phyloP scores from a whole-genome alignment of 2,888 invertebrate genomes.

The Apamea crenata region DNA sequence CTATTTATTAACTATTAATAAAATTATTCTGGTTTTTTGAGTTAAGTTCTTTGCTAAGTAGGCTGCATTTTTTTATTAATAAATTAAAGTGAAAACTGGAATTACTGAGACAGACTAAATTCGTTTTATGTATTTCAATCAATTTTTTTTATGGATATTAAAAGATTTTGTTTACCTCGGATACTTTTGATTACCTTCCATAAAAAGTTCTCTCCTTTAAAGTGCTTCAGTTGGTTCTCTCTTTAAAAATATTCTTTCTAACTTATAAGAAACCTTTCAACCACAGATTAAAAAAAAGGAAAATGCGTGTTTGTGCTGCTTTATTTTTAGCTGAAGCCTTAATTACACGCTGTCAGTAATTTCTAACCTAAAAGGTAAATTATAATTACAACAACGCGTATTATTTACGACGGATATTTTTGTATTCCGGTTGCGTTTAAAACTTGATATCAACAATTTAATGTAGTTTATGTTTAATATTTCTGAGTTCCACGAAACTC shows the following conservation, averaged over 20 bases:
- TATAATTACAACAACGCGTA: slow-evolving; percentile 7
- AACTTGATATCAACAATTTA: not conserved
- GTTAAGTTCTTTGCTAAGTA: not conserved
- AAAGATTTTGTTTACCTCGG: too few species aligned
- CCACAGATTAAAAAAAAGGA: slow-evolving; percentile 4
- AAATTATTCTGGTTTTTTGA: not conserved
- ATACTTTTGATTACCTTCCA: too few species aligned
- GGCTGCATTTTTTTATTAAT: not conserved
- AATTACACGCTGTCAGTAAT: slow-evolving; percentile 23
- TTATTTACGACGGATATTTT: slow-evolving; percentile 5
- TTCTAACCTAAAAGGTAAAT: slow-evolving; percentile 22
- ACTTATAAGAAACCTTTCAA: not conserved
- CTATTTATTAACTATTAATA: not conserved
- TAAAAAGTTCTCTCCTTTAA: not conserved
- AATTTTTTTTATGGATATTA: not conserved
- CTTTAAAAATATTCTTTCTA: not conserved
- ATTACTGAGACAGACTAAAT: not conserved
- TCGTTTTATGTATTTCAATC: too few species aligned
- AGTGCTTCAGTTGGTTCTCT: slow-evolving; percentile 1
- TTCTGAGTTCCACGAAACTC: too few species aligned
- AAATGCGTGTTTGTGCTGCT: slow-evolving; percentile 1
- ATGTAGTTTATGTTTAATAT: not conserved
- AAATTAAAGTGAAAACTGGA: not conserved
- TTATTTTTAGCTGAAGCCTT: slow-evolving; percentile 21
- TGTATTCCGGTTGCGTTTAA: not conserved